Evolutionary conservation across 2,113 vertebrate species (phyloP).

Genomic region (Triplophysa dalaica): DNA sequence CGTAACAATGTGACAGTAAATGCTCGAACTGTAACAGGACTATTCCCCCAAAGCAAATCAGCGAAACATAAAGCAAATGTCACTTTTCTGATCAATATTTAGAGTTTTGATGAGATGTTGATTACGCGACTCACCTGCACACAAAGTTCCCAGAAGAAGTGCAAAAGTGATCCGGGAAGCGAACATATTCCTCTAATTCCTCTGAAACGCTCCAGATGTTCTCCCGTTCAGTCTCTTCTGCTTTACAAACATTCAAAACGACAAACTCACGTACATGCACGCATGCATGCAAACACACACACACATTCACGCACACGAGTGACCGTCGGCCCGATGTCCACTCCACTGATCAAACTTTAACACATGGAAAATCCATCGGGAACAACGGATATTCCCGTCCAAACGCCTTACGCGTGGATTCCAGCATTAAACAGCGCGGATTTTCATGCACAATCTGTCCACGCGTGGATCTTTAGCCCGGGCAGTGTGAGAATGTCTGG

Average conservation of each 20-base stretch:
- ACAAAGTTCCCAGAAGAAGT: conserved; percentile 82
- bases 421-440: background rate
- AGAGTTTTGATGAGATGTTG: background rate
- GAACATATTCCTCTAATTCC: conserved; percentile 74
- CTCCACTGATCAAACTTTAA: conserved; percentile 29
- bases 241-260: conserved; percentile 63
- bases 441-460: background rate
- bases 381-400: background rate
- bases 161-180: conserved; percentile 76
- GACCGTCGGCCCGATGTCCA: conserved; percentile 40
- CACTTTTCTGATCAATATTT: background rate
- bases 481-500: conserved; percentile 19
- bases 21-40: too few relatives aligned
- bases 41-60: too few relatives aligned
- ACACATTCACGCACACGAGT: conserved; percentile 46
- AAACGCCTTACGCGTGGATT: background rate
- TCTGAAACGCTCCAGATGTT: conserved; percentile 55
- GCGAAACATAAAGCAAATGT: background rate
- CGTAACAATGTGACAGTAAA: too few relatives aligned
- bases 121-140: conserved; percentile 75
- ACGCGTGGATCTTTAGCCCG: conserved; percentile 15
- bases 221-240: conserved; percentile 56
- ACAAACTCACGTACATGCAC: conserved; percentile 20
- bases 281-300: conserved; percentile 16
- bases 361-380: conserved; percentile 41